Evolutionary conservation across 2,113 vertebrate species (phyloP).

Genomic region (Amphiprion percula): DNA sequence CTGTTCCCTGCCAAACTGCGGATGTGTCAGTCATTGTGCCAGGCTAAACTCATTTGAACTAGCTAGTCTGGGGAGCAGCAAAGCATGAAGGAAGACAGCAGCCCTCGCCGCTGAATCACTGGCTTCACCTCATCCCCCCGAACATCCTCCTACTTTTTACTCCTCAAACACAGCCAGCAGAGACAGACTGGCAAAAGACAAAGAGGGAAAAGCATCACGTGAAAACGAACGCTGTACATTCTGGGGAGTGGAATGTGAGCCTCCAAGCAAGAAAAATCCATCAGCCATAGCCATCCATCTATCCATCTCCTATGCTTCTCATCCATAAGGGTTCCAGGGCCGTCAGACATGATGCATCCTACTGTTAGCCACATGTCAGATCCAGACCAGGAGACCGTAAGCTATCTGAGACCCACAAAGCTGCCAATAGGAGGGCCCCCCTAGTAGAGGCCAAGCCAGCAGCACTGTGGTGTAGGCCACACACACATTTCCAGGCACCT

Average conservation of each 20-base stretch:
- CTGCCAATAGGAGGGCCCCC: constrained; percentile 12
- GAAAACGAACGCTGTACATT: constrained; percentile 8
- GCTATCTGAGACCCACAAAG: not conserved
- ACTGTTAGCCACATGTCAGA: constrained; percentile 1
- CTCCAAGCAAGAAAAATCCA: not conserved
- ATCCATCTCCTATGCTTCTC: not conserved
- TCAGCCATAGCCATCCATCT: constrained; percentile 11
- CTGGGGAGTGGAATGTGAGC: not conserved
- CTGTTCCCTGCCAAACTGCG: constrained; percentile 33
- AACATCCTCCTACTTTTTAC: constrained; percentile 1
- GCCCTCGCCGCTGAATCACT: constrained; percentile 11
- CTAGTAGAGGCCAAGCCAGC: not conserved
- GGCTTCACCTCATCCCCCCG: constrained; percentile 28
- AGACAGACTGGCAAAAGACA: not conserved
- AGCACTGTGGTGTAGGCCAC: not conserved
- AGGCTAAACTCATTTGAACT: constrained; percentile 49
- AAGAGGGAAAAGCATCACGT: not conserved
- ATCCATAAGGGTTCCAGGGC: not conserved
- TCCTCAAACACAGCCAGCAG: not conserved
- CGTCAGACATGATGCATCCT: constrained; percentile 3
- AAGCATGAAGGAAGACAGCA: constrained; percentile 54
- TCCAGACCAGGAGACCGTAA: not conserved
- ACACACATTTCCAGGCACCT: constrained; percentile 22
- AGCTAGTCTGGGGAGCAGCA: constrained; percentile 38
- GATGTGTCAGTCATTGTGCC: constrained; percentile 58